Evolutionary conservation across 2,113 vertebrate species (phyloP), one percentile per base, ranked within the genome.

Genomic region (Gavia stellata): DNA sequence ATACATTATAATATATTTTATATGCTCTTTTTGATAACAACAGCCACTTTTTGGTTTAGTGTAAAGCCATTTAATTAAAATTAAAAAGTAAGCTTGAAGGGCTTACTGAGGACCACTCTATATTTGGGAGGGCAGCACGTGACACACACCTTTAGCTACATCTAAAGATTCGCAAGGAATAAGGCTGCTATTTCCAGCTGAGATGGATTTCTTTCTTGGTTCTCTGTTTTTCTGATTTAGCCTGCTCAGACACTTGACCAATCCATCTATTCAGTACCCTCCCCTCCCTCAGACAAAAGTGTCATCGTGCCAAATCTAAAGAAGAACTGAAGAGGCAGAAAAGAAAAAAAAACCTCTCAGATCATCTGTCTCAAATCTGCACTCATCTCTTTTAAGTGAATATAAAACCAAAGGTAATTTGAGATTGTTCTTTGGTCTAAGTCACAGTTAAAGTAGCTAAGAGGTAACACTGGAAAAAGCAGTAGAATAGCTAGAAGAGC

Each of bases 171-270:
- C 34, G 40, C 18, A 52, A 83, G 47, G 59, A 71, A 40, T 88
- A 66, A 88, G 85, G 33, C 68, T 88, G 8, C 31, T 86, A 1
- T 79, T 86, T 95, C 87, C 84, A 91, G 74, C 75, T 89, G 81
- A 88, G 74, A 34, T 49, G 71, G 78, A 71, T 84, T 94, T 91
- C 58, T 92, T 71, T 66, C 50, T 83, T 81, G 63, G 77, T 89
- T 88, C 44, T 88, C 79, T 95, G 88, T 82, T 95, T 94, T 96
- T 92, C 66, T 89, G 73, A 72, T 97, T 92, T 92, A 88, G 74
- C 44, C 70, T 77, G 17, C 86, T 82, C 70, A 93, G 87, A 81
- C 75, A 44, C 52, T 96, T 91, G 86, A 71, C 92, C 95, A 88
- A 9, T 96, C 82, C 61, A 40, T 96, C 52, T 93, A 44, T 71